A percentile compares a stretch with the other conserved stretches of the same genome.
Evolutionary conservation across 2,113 vertebrate species (phyloP).

Genomic region (Hemiprocne comata): DNA sequence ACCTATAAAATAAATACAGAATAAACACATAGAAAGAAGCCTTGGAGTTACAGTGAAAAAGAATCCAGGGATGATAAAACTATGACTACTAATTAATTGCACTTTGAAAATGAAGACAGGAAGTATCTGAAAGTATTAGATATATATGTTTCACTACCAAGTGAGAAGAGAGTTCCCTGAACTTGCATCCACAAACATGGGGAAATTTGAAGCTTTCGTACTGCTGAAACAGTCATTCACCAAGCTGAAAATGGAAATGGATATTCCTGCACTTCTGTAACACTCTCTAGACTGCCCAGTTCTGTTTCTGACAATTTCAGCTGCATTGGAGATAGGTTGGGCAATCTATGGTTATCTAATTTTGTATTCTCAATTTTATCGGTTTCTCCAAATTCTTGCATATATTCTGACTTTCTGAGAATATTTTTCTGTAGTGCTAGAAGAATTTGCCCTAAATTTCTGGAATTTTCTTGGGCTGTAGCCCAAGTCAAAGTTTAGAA

Average conservation of each 20-base stretch:
- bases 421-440: fast-evolving
- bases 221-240: background rate
- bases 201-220: background rate
- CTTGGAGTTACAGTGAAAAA: background rate
- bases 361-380: background rate
- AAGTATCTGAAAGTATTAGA: background rate
- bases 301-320: background rate
- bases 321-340: background rate
- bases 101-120: background rate
- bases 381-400: background rate
- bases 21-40: background rate
- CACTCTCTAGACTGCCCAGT: background rate
- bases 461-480: background rate
- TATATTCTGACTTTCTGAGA: background rate
- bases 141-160: background rate
- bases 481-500: background rate
- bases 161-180: background rate
- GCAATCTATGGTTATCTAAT: background rate
- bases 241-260: background rate
- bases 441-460: background rate
- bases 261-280: background rate
- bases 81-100: background rate
- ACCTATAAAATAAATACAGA: background rate
- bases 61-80: background rate
- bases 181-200: background rate